phyloP scores from a whole-genome alignment of 2,888 invertebrate species.

The Tetragonula carbonaria region DNA sequence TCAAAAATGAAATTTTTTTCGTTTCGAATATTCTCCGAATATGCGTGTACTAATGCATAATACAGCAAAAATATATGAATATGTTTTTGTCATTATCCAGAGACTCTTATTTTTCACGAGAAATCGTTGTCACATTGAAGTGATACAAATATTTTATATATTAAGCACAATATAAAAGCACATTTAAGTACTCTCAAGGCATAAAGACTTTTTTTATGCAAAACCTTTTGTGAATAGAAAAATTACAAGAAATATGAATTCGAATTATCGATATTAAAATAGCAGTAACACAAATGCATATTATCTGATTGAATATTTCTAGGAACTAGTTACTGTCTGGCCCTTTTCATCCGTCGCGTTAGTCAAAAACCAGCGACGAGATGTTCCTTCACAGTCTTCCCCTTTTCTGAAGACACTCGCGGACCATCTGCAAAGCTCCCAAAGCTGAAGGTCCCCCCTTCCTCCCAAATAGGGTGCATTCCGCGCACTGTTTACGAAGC shows the following conservation, averaged over 20 bases:
- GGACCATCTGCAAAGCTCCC: conserved; percentile 18
- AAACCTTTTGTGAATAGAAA: neutral
- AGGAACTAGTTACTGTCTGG: neutral
- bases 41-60: too few species aligned
- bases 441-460: neutral
- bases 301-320: neutral
- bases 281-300: neutral
- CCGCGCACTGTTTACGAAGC: conserved; percentile 64
- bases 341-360: too few species aligned
- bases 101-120: too few species aligned
- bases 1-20: too few species aligned
- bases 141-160: too few species aligned
- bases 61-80: too few species aligned
- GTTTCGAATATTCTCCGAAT: too few species aligned
- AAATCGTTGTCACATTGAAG: too few species aligned
- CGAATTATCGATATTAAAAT: neutral
- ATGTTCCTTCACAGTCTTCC: neutral
- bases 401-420: neutral
- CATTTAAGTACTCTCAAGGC: too few species aligned
- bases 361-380: neutral
- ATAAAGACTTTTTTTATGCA: neutral
- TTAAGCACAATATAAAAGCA: too few species aligned
- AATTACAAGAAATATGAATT: neutral
- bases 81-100: too few species aligned
- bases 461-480: conserved; percentile 72